phyloP scores from a whole-genome alignment of 2,797 vertebrate species.

The Threskiornis aethiopicus region DNA sequence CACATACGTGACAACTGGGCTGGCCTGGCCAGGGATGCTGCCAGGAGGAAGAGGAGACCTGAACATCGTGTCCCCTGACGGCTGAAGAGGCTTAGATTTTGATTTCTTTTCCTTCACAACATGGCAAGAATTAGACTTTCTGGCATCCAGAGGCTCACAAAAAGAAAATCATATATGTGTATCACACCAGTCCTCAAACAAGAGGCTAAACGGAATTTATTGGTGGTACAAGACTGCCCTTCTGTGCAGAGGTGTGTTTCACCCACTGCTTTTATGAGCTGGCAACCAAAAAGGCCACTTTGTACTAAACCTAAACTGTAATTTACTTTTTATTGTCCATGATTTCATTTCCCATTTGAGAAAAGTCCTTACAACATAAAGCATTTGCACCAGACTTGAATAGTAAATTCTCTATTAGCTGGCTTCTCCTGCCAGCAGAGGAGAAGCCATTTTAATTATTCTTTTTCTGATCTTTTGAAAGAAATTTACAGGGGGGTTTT shows the following conservation, averaged over 20 bases:
- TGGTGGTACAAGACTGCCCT: not conserved
- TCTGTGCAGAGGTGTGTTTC: not conserved
- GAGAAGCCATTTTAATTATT: not conserved
- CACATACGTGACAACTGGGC: not conserved
- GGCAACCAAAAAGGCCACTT: not conserved
- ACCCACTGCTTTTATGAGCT: not conserved
- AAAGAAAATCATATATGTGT: not conserved
- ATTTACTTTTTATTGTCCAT: not conserved
- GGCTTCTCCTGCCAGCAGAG: not conserved
- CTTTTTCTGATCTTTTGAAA: not conserved
- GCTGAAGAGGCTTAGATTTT: not conserved
- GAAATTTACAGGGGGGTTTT: rapidly evolving
- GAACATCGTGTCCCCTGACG: not conserved
- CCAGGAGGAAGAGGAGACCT: not conserved
- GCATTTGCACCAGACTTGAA: not conserved
- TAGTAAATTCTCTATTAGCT: not conserved
- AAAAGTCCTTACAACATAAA: not conserved
- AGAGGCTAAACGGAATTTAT: not conserved
- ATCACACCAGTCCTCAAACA: not conserved
- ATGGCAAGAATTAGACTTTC: not conserved
- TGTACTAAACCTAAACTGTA: not conserved
- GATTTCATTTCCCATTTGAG: not conserved
- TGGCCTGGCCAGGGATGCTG: rapidly evolving
- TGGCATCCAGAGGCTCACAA: not conserved
- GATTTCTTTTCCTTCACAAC: not conserved